Evolutionary conservation across 2,888 invertebrate genomes (phyloP).

Genomic region (Drosophila peninsularis): DNA sequence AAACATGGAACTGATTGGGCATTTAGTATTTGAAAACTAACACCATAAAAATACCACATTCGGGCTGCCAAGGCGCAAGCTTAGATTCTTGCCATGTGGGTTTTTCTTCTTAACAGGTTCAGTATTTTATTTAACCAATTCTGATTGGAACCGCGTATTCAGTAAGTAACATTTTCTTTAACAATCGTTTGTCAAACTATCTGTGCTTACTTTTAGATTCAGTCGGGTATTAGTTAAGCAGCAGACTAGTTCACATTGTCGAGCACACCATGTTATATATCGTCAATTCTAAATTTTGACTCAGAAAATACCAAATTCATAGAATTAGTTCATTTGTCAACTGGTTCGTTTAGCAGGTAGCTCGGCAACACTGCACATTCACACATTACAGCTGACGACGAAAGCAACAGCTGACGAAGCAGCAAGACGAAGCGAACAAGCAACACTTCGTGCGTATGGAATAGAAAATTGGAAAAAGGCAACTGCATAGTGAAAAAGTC

Average conservation of each 20-base stretch:
- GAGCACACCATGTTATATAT: too few species aligned
- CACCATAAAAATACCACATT: neutral
- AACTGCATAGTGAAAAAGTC: conserved; percentile 60
- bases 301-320: neutral
- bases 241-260: neutral
- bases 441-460: conserved; percentile 63
- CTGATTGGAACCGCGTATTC: neutral
- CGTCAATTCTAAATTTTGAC: neutral
- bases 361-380: conserved; percentile 41
- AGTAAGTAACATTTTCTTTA: neutral
- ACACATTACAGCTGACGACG: conserved; percentile 59
- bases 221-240: neutral
- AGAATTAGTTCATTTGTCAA: conserved; percentile 4
- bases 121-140: neutral
- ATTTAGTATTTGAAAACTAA: neutral
- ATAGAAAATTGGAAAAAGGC: conserved; percentile 65
- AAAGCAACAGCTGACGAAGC: conserved; percentile 64
- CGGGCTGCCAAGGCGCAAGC: neutral
- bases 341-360: conserved; percentile 8
- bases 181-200: neutral
- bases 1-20: neutral
- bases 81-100: neutral
- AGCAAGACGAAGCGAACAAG: conserved; percentile 59
- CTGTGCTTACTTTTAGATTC: neutral
- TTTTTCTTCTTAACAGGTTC: neutral